phyloP scores from a whole-genome alignment of 2,113 vertebrate species.

The Malurus elegans region DNA sequence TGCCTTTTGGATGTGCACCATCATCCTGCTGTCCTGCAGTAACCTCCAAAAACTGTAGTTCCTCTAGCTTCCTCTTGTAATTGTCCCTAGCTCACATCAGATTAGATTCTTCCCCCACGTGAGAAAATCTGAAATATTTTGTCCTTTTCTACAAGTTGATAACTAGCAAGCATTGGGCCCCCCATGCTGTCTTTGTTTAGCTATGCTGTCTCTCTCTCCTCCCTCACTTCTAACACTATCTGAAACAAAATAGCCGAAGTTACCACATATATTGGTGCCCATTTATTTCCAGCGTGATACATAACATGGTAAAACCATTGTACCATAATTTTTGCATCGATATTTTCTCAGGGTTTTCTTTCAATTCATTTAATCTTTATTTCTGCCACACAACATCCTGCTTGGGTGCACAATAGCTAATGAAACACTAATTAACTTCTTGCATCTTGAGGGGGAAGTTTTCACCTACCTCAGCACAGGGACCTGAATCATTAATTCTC shows the following conservation, averaged over 20 bases:
- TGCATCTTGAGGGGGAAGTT: neutral
- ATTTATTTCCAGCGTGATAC: neutral
- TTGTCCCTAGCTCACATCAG: neutral
- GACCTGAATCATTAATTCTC: constrained; percentile 42
- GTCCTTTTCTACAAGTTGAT: neutral
- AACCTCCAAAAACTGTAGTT: neutral
- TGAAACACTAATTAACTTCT: constrained; percentile 39
- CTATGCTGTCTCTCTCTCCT: neutral
- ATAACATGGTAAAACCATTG: neutral
- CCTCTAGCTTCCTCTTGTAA: neutral
- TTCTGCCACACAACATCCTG: constrained; percentile 3
- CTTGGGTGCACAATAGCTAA: neutral
- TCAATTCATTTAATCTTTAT: neutral
- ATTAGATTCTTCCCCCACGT: neutral
- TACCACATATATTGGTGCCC: neutral
- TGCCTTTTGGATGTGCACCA: neutral
- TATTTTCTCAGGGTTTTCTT: neutral
- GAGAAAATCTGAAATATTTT: neutral
- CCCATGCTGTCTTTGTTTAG: neutral
- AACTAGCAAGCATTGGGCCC: neutral
- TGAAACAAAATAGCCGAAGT: neutral
- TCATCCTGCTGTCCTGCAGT: neutral
- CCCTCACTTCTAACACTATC: neutral
- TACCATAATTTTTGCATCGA: neutral
- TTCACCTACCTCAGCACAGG: neutral